Base-by-base conservation (phyloP, 2,113 vertebrate genomes). In the Garra rufa region DNA sequence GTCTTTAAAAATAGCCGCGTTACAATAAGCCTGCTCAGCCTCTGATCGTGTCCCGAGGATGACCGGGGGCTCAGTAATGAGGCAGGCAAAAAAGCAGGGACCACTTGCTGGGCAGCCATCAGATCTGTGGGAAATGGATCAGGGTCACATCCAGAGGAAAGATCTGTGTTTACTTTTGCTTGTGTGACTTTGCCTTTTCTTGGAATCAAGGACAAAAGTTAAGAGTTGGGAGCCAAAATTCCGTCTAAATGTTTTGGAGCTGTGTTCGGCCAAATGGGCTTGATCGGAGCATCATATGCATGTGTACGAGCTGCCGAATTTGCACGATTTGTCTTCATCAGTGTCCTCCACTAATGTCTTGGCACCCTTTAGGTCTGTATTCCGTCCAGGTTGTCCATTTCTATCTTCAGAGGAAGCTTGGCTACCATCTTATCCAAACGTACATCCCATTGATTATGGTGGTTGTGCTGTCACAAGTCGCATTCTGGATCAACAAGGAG, bases 361-460 rank as follows among this genome's bases (percentile, higher is more conserved):
- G 85, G 57, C 76, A 61, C 70, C 50, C 38, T 85, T 84, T 15
- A 59, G 48, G 67, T 96, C 91, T 95, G 89, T 92, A 99, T 85
- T 95, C 96, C 86, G 96, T 97, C 90, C 96, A 97, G 96, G 96
- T 97, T 84, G 96, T 99, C 91, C 93, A 99, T 92, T 99, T 99
- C 92, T 93, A 94, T 90, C 95, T 99, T 86, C 96, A 98, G 94
- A 96, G 98, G 87, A 96, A 96, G 94, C 93, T 93, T 87, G 95
- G 94, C 76, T 96, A 95, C 90, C 96, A 94, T 90, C 92, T 97
- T 88, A 95, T 96, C 89, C 94, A 96, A 89, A 96, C 94, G 28
- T 95, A 95, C 82, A 92, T 94, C 89, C 94, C 94, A 83, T 93
- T 95, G 87, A 96, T 96, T 90, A 96, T 96, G 94, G 93, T 93